Evolutionary conservation across 2,113 vertebrate species (phyloP), one percentile per base, ranked within the genome.

Genomic region (Thryonomys swinderianus): DNA sequence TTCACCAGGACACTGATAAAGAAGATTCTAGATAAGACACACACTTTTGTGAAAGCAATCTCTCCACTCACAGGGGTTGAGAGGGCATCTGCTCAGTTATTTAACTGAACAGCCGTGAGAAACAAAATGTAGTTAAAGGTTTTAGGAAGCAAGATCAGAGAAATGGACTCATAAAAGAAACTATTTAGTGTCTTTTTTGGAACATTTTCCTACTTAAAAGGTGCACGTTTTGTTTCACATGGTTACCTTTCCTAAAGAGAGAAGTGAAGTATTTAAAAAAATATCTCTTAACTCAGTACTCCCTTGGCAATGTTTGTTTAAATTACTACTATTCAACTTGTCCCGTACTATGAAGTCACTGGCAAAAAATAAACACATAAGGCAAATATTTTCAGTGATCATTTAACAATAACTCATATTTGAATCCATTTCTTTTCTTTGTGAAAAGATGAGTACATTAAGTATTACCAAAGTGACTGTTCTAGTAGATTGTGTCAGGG

Each of bases 41-140:
- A 82, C 45, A 55, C 37, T 59, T 74, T 14, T 3, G 5, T 32
- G 74, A 74, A 94, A 55, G 20, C 0, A 0, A 13, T 86, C 34
- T 88, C 59, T 32, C 27, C 17, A 23, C 4, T 64, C 66, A 66
- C 30, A 40, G 86, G 37, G 69, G 40, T 51, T 40, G 30, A 90
- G 94, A 91, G 57, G 91, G 57, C 6, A 82, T 51, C 55, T 92
- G 62, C 57, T 95, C 1, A 66, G 91, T 89, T 97, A 69, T 91
- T 66, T 57, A 96, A 90, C 82, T 92, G 95, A 48, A 57, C 67
- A 59, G 34, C 5, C 73, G 32, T 59, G 78, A 91, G 87, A 96
- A 94, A 97, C 55, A 95, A 88, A 96, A 57, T 48, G 3, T 74
- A 84, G 51, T 78, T 53, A n/a, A 90, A 90, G 53, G 69, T 96